These are phyloP conservation scores for Marmota monax DNA, from an alignment of 2,113 vertebrate species.

Conservation along the genomic window DNA sequence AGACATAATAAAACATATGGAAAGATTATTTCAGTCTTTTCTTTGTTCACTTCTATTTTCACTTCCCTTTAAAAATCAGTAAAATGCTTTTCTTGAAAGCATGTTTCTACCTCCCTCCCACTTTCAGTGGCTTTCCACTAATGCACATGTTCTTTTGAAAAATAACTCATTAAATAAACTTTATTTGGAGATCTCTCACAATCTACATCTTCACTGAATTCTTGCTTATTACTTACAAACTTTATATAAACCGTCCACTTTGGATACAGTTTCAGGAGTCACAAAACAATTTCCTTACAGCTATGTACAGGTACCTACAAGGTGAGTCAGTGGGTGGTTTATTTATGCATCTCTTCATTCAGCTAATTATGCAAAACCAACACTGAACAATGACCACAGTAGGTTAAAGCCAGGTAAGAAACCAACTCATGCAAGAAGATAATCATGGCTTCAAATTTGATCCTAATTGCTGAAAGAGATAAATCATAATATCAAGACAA, in stretches of 20 bases:
- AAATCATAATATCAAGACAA: neutral
- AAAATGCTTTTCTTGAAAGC: constrained; percentile 58
- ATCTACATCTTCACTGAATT: constrained; percentile 21
- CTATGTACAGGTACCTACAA: neutral
- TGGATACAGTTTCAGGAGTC: neutral
- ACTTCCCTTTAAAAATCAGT: constrained; percentile 37
- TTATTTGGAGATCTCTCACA: neutral
- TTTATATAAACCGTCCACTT: constrained; percentile 39
- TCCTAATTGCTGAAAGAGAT: neutral
- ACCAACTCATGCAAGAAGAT: neutral
- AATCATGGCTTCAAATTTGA: neutral
- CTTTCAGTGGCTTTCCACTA: constrained; percentile 41
- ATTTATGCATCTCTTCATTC: neutral
- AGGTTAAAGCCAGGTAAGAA: constrained; percentile 9
- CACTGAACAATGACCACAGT: neutral
- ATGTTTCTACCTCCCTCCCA: constrained; percentile 38
- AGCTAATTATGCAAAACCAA: neutral
- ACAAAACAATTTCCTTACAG: constrained; percentile 4
- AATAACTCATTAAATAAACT: constrained; percentile 46
- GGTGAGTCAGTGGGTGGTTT: neutral
- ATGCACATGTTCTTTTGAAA: neutral
- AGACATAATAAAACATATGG: constrained; percentile 55
- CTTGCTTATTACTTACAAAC: constrained; percentile 27
- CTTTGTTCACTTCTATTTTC: constrained; percentile 69
- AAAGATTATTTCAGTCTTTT: constrained; percentile 63